Conservation (phyloP, 2,113 vertebrate species). For the Petrocephalus microphthalmus region DNA sequence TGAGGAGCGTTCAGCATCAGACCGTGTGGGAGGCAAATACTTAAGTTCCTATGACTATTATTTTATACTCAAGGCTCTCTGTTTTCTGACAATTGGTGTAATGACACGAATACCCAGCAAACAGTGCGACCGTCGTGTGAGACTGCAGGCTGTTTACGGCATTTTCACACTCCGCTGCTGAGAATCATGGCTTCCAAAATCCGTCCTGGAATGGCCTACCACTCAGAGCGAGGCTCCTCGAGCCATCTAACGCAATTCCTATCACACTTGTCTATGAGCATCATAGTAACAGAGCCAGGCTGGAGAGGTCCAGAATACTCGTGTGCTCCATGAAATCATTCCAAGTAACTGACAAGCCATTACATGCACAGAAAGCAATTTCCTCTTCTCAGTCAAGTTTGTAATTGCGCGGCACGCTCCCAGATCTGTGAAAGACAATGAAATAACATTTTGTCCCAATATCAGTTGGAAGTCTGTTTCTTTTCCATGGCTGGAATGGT, state of each 20-base stretch:
- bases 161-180: not conserved
- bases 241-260: not conserved
- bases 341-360: not conserved
- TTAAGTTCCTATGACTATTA: not conserved
- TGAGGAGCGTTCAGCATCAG: constrained; percentile 31
- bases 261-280: not conserved
- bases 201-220: constrained; percentile 30
- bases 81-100: not conserved
- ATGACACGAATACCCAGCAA: not conserved
- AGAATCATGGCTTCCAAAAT: constrained; percentile 1
- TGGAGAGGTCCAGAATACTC: not conserved
- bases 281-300: not conserved
- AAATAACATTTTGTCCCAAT: not conserved
- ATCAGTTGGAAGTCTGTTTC: not conserved
- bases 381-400: constrained; percentile 27
- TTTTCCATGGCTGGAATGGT: not conserved
- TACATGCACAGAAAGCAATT: constrained; percentile 4
- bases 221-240: constrained; percentile 35
- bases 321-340: not conserved
- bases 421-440: constrained; percentile 12
- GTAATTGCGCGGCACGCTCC: constrained; percentile 7
- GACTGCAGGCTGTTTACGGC: not conserved
- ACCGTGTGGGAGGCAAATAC: constrained; percentile 11
- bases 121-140: not conserved
- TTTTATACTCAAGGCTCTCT: not conserved